A percentile compares a stretch with the other conserved stretches of the same genome.
Conservation (phyloP, 2,113 vertebrate species). For the Onychostruthus taczanowskii region DNA sequence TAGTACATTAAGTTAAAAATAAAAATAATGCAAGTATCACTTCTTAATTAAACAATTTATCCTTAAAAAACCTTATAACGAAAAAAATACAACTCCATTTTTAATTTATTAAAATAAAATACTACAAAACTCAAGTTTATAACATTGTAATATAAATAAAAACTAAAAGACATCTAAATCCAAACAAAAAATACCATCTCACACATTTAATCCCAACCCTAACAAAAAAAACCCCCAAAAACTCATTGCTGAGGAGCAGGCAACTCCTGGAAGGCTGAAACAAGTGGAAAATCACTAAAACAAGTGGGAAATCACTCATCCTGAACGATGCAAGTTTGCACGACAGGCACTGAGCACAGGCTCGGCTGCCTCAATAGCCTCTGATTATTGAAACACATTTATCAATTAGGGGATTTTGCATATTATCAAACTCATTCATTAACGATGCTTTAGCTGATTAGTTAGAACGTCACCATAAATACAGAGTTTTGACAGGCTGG, state of each 20-base stretch:
- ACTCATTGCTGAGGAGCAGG: not conserved
- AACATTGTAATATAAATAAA: not conserved
- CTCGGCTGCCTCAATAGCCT: not conserved
- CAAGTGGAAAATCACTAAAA: not conserved
- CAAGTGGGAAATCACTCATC: not conserved
- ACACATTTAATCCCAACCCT: not conserved
- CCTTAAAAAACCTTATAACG: not conserved
- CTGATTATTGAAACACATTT: slow-evolving; percentile 48
- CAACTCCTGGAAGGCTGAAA: not conserved
- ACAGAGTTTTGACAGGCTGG: slow-evolving; percentile 31
- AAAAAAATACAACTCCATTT: not conserved
- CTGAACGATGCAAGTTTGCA: not conserved
- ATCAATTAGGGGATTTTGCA: slow-evolving; percentile 32
- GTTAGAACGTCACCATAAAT: slow-evolving; percentile 41
- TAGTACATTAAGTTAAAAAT: not conserved
- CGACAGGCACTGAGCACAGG: not conserved
- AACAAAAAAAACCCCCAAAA: not conserved
- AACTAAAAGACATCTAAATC: not conserved
- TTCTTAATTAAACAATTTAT: not conserved
- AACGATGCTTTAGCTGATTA: slow-evolving; percentile 45
- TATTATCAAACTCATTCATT: slow-evolving; percentile 36
- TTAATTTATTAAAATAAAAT: not conserved
- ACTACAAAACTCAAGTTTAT: not conserved
- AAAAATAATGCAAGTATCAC: not conserved
- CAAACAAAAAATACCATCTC: not conserved